A percentile compares a stretch with the other conserved stretches of the same genome.
Conservation (phyloP, 2,797 vertebrate species). For the Poliocrania exsul region DNA sequence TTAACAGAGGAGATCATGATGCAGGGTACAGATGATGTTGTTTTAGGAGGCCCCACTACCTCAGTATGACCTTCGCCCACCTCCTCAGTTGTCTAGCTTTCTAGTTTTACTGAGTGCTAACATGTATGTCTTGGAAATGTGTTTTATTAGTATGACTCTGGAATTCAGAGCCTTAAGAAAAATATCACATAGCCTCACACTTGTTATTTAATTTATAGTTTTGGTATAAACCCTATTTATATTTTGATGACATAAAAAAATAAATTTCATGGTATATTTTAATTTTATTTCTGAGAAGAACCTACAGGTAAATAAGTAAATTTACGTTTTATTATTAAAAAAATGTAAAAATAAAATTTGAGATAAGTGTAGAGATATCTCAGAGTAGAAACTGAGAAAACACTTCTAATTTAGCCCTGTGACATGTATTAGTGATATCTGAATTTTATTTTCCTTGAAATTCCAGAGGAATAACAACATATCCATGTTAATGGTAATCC, state of each 20-base stretch:
- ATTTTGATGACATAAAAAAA: background rate
- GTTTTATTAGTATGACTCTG: background rate
- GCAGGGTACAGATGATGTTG: no score
- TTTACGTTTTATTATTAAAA: background rate
- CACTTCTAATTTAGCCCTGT: background rate
- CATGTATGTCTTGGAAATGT: background rate
- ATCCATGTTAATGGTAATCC: background rate
- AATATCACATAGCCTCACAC: background rate
- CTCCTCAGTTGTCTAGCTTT: background rate
- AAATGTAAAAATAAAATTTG: background rate
- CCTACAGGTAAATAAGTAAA: background rate
- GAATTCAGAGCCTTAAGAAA: background rate
- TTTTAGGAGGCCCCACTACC: background rate
- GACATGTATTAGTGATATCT: background rate
- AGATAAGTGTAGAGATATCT: background rate
- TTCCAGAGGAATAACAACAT: background rate
- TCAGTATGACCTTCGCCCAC: background rate
- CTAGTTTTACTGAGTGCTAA: background rate
- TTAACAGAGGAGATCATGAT: background rate
- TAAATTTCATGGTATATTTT: background rate
- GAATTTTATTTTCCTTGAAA: background rate
- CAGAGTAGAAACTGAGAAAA: background rate
- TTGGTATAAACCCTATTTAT: background rate
- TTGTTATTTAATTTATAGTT: background rate
- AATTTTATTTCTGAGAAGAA: background rate